Base-by-base conservation (phyloP, 2,113 vertebrate species). In the Hystrix cristata region DNA sequence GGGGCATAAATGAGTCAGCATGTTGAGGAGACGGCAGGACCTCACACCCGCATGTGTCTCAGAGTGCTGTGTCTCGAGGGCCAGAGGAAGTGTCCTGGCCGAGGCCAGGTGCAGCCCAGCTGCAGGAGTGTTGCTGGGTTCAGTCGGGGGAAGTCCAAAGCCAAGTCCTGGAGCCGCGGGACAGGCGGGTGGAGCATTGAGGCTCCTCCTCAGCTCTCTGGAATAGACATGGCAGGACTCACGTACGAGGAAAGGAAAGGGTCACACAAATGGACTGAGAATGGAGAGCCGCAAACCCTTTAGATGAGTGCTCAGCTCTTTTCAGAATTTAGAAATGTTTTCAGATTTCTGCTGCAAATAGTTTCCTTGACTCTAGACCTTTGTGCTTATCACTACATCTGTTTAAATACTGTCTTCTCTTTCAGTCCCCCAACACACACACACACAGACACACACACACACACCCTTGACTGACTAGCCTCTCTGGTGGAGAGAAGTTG, bases 301-400 rank as follows among this genome's bases (percentile, higher is more conserved):
- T 11, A 84, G 27, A 90, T 74, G 85, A 74, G 16, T 74, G 55
- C 38, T 48, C 21, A 79, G 7, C 18, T 51, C 83, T 80, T 72
- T 72, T 78, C 9, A 67, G 25, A 94, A 84, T 69, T 91, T 83
- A 76, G n/a, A 92, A 83, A 76, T n/a, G 46, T 92, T 59, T 83
- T 25, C n/a, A 91, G 53, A 89, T 13, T 79, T 46, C 67, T 38
- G 6, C 21, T 55, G 4, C 34, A 80, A 84, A 92, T 27, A 59
- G 4, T 82, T 85, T 82, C n/a, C n/a, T 91, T 89, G 48, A 64
- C 48, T 88, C 21, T 46, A 79, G 51, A 79, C 2, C 12, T 79
- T 91, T 81, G 21, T 23, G 60, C 89, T 93, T 94, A 21, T 93
- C 18, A 82, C 85, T 27, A 51, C 1, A 60, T 34, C 25, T 74